These are phyloP conservation scores for Triplophysa rosa DNA, from an alignment of 2,113 vertebrate species.

Conservation along the genomic window DNA sequence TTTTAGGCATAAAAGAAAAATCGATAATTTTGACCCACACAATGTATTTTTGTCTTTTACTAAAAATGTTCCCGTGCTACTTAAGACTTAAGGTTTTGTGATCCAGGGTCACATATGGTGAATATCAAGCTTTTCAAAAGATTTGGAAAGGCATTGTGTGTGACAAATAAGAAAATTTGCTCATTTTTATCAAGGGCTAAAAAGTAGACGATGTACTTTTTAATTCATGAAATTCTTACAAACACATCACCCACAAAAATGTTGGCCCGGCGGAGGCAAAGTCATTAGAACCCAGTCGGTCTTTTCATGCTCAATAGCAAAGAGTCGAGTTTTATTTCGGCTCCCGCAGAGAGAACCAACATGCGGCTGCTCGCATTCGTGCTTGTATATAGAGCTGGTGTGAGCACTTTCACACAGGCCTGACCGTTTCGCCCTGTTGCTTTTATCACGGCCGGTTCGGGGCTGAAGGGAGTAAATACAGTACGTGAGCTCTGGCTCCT, in stretches of 20 bases:
- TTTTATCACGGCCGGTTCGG: not conserved
- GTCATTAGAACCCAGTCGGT: not conserved
- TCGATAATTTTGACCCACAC: too few relatives aligned
- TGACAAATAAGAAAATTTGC: not conserved
- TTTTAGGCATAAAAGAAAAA: too few relatives aligned
- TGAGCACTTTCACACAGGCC: not conserved
- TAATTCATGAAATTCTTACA: slow-evolving; percentile 23
- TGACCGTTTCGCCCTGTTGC: not conserved
- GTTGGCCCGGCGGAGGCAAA: not conserved
- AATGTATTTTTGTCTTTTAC: too few relatives aligned
- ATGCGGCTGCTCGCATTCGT: not conserved
- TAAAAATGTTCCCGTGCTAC: too few relatives aligned
- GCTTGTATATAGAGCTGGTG: not conserved
- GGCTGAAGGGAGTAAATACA: not conserved
- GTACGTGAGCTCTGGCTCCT: not conserved
- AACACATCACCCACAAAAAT: slow-evolving; percentile 36
- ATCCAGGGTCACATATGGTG: too few relatives aligned
- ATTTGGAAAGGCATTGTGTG: not conserved
- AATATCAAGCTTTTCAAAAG: not conserved
- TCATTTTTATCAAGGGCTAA: slow-evolving; percentile 1
- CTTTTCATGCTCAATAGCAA: slow-evolving; percentile 34
- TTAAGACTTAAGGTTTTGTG: too few relatives aligned
- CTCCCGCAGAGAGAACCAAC: slow-evolving; percentile 17
- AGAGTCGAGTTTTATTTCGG: slow-evolving; percentile 25
- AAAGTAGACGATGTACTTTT: slow-evolving; percentile 24